Evolutionary conservation across 2,888 invertebrate genomes (phyloP).

Genomic region (Tolmerus cingulatus): DNA sequence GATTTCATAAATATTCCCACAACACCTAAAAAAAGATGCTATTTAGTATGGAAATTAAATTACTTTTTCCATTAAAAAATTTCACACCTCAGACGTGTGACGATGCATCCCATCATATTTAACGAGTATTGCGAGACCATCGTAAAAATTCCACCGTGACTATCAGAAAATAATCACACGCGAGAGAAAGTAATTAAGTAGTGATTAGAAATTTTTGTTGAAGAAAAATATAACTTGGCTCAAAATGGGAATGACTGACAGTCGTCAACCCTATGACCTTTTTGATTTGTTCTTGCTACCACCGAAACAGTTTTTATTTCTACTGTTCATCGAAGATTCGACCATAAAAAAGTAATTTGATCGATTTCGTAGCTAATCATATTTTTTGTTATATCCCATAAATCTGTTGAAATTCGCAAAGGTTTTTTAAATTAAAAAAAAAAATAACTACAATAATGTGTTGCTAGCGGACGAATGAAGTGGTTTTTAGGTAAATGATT

Average conservation of each 20-base stretch:
- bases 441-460: neutral
- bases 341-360: neutral
- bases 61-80: neutral
- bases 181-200: neutral
- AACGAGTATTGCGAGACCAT: neutral
- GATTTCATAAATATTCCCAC: neutral
- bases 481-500: neutral
- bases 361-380: neutral
- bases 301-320: neutral
- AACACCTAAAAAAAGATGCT: neutral
- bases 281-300: neutral
- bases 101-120: neutral
- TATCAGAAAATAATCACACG: neutral
- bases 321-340: neutral
- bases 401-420: neutral
- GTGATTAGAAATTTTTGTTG: neutral
- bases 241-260: neutral
- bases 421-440: neutral
- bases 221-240: neutral
- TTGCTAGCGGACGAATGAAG: neutral
- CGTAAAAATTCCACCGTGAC: neutral
- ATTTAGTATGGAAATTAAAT: neutral
- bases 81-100: neutral
- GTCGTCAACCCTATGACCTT: neutral
- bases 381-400: neutral